These are phyloP conservation scores for Laothoe populi DNA, from an alignment of 2,888 invertebrate genomes.

Conservation along the genomic window DNA sequence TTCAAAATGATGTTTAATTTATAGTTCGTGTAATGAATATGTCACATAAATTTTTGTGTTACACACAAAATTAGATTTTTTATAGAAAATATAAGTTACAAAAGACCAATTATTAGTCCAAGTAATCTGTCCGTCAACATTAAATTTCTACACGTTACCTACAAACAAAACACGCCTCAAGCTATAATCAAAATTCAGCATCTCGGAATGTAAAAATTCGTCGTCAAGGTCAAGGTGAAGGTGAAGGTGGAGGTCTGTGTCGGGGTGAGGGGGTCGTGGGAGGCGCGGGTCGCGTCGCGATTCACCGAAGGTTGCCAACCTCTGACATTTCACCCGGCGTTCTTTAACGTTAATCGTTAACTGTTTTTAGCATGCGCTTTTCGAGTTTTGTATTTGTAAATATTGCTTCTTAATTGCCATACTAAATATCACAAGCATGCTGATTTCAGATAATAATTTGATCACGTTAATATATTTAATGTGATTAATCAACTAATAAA, in stretches of 20 bases:
- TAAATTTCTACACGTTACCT: not conserved
- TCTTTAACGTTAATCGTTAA: conserved; percentile 39
- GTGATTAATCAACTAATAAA: too few relatives aligned
- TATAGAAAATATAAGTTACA: too few relatives aligned
- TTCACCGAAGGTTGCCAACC: conserved; percentile 71
- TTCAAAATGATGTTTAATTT: too few relatives aligned
- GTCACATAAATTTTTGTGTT: too few relatives aligned
- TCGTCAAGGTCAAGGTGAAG: conserved; percentile 39
- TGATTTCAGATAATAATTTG: too few relatives aligned
- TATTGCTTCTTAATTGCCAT: not conserved
- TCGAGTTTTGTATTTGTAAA: conserved; percentile 10
- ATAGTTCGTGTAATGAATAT: too few relatives aligned
- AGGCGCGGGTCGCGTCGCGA: conserved; percentile 58
- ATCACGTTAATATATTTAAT: too few relatives aligned
- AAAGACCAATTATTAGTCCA: too few relatives aligned
- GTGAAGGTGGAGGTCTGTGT: conserved; percentile 42
- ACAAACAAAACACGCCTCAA: not conserved
- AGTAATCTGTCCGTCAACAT: not conserved
- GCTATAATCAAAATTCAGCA: conserved; percentile 15
- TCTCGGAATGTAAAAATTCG: conserved; percentile 39
- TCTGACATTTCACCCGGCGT: conserved; percentile 59
- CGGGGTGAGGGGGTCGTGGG: conserved; percentile 66
- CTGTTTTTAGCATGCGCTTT: conserved; percentile 35
- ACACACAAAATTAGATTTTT: too few relatives aligned
- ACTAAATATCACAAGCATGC: too few relatives aligned